Base-by-base conservation (phyloP, 1,140 invertebrate species). In the Bombus turneri region DNA sequence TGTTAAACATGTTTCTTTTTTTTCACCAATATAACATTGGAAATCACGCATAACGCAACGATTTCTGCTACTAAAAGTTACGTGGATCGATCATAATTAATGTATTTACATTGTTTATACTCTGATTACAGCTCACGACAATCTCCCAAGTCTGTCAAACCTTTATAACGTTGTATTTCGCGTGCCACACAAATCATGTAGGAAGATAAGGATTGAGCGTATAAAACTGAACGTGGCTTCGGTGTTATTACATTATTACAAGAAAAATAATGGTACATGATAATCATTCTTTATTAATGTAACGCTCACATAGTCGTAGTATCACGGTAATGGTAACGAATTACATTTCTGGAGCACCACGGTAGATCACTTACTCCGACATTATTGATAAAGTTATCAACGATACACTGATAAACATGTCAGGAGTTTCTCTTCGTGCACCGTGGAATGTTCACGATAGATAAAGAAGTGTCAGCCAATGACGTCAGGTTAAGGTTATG, bases 261-360 rank as follows among this genome's bases (percentile, higher is more conserved):
- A 53, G 34, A 77, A 83, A 2, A n/a, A 34, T 41, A 13, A 76
- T 39, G 83, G 75, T 89, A 90, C 83, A 77, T 89, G 71, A 86
- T 72, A 84, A 89, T 34, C 47, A 79, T 62, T 87, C 80, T 85
- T 86, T 74, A 90, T 88, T 81, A 87, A 91, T 88, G 77, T 80
- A 79, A 69, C 66, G 71, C 53, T 71, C 86, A 77, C 25, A 39
- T 37, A 83, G 59, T n/a, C 18, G 9, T 34, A 77, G 10, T 28
- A n/a, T n/a, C 78, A 37, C 15, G 6, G 25, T 53, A 41, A 71
- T 13, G 9, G 68, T 25, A 28, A 41, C 18, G 18, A 82, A 41
- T 73, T 34, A 64, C 53, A 82, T 86, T 76, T 76, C 15, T 53
- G 10, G 31, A 57, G 25, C 22, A 37, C 39, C 4, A n/a, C 31